Evolutionary conservation across 2,888 invertebrate genomes (phyloP).

Genomic region (Crematogaster levior): DNA sequence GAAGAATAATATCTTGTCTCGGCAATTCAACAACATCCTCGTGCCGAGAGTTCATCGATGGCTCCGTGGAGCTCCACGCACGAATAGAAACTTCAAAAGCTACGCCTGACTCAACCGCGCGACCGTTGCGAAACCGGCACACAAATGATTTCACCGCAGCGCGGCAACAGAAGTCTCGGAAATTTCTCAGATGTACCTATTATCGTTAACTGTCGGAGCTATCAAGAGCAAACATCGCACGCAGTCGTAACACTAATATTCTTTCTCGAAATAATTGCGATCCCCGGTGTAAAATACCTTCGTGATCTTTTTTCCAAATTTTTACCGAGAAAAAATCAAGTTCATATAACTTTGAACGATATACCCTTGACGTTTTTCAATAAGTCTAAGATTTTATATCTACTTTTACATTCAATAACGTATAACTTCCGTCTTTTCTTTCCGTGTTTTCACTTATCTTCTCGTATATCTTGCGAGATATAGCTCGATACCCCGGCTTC

Average conservation of each 20-base stretch:
- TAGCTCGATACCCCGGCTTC: not conserved
- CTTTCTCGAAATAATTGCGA: not conserved
- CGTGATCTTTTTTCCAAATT: not conserved
- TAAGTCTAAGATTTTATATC: not conserved
- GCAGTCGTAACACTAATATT: not conserved
- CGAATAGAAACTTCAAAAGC: slow-evolving; percentile 58
- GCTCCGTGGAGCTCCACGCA: not conserved
- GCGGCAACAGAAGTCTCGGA: slow-evolving; percentile 35
- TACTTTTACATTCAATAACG: too few relatives aligned
- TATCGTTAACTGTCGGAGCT: slow-evolving; percentile 29
- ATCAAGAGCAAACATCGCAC: slow-evolving; percentile 31
- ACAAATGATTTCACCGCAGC: slow-evolving; percentile 65
- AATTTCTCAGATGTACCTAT: slow-evolving; percentile 54
- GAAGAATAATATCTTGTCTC: slow-evolving; percentile 9
- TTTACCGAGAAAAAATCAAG: not conserved
- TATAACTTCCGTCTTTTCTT: not conserved
- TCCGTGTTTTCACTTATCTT: not conserved
- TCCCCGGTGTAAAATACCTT: not conserved
- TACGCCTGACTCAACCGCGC: slow-evolving; percentile 53
- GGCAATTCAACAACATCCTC: slow-evolving; percentile 7
- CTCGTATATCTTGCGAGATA: slow-evolving; percentile 1
- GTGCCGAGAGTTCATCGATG: slow-evolving; percentile 51
- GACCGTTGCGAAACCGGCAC: slow-evolving; percentile 62
- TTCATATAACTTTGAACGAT: too few relatives aligned
- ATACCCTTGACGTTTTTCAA: not conserved